Percentiles rank a stretch among this genome's conserved stretches.
Conservation (phyloP, 2,888 invertebrate genomes). For the Cataglyphis cursor region DNA sequence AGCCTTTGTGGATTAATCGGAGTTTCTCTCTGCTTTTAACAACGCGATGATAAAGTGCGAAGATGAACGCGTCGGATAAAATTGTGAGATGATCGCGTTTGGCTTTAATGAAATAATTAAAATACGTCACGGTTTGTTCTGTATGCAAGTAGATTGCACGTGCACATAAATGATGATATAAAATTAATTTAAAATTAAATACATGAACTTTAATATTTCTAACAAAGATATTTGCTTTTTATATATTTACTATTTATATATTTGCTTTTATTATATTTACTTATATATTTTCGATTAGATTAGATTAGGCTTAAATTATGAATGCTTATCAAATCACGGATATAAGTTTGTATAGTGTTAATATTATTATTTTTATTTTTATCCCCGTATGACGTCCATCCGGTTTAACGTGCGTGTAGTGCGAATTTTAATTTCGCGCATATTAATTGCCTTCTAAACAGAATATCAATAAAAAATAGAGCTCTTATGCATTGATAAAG, state of each 20-base stretch:
- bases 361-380: constrained; percentile 13
- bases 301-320: not conserved
- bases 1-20: constrained; percentile 46
- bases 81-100: constrained; percentile 37
- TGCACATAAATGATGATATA: not conserved
- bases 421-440: constrained; percentile 31
- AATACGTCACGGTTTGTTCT: not conserved
- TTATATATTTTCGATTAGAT: not conserved
- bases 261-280: not conserved
- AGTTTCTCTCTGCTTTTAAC: not conserved
- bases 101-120: constrained; percentile 28
- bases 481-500: constrained; percentile 37
- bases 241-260: not conserved
- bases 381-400: not conserved
- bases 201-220: not conserved
- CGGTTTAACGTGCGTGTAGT: constrained; percentile 28
- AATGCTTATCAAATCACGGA: not conserved
- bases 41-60: constrained; percentile 56
- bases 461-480: constrained; percentile 20
- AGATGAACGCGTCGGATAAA: constrained; percentile 40
- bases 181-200: not conserved
- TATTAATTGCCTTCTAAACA: constrained; percentile 45
- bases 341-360: not conserved
- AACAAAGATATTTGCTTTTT: not conserved
- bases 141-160: not conserved